These are phyloP conservation scores for Drosophila nebulosa DNA, from an alignment of 1,140 invertebrate genomes.

Conservation along the genomic window DNA sequence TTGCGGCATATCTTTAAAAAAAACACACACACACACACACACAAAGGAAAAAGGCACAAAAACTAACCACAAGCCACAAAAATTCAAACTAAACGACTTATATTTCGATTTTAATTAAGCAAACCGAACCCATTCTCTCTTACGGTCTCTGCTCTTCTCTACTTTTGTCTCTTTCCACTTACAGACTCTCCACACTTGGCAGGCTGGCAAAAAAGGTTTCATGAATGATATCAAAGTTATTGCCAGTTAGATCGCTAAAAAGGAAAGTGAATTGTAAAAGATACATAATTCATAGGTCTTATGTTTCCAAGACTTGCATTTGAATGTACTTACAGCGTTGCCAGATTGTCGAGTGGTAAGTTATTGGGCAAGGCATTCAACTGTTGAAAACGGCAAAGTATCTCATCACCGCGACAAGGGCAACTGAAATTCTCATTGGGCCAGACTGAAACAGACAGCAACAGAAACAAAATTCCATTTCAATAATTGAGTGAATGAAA, in stretches of 20 bases:
- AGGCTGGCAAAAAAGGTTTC: slow-evolving; percentile 54
- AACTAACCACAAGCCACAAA: background rate
- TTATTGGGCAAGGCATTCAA: slow-evolving; percentile 52
- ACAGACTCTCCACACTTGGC: slow-evolving; percentile 70
- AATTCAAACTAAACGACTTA: slow-evolving; percentile 4
- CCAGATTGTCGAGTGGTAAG: slow-evolving; percentile 48
- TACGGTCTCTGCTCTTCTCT: background rate
- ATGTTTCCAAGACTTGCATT: no score
- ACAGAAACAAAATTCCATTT: background rate
- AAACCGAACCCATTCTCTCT: background rate
- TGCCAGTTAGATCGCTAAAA: slow-evolving; percentile 72
- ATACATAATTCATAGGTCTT: no score
- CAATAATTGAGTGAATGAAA: background rate
- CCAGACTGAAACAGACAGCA: slow-evolving; percentile 43
- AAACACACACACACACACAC: background rate
- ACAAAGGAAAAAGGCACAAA: background rate
- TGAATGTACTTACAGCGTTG: slow-evolving; percentile 73
- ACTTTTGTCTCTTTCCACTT: slow-evolving; percentile 31
- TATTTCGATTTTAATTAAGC: slow-evolving; percentile 61
- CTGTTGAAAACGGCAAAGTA: slow-evolving; percentile 68
- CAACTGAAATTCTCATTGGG: slow-evolving; percentile 65
- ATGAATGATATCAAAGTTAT: slow-evolving; percentile 60
- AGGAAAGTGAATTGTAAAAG: background rate
- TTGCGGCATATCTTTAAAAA: slow-evolving; percentile 21
- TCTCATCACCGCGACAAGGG: slow-evolving; percentile 69